Conservation (phyloP, 2,888 invertebrate genomes). For the Drosophila fulvimacula region DNA sequence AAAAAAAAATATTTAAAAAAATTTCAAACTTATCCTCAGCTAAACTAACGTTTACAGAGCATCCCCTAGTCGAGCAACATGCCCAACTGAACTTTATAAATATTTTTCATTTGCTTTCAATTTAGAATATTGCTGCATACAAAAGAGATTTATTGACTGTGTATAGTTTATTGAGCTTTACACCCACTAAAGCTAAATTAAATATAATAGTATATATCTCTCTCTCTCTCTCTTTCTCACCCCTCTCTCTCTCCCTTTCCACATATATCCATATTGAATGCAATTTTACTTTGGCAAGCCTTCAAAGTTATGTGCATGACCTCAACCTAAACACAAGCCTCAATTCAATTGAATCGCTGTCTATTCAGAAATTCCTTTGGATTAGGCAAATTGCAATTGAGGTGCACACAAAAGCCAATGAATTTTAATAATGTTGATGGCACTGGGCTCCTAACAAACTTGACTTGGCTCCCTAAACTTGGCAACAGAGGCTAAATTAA, state of each 20-base stretch:
- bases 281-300: not conserved
- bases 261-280: not conserved
- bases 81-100: not conserved
- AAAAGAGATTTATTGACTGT: not conserved
- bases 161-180: not conserved
- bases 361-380: constrained; percentile 3
- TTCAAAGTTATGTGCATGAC: not conserved
- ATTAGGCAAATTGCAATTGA: constrained; percentile 31
- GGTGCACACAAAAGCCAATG: constrained; percentile 22
- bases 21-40: no score
- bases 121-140: not conserved
- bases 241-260: not conserved
- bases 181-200: not conserved
- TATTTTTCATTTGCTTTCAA: no score
- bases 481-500: constrained; percentile 54
- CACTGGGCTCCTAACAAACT: not conserved
- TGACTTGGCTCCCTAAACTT: constrained; percentile 8
- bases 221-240: not conserved
- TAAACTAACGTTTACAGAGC: not conserved
- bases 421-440: constrained; percentile 47
- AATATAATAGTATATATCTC: not conserved
- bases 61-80: not conserved
- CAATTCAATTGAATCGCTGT: not conserved
- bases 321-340: not conserved
- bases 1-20: no score